phyloP scores from a whole-genome alignment of 2,113 vertebrate species.

The Cyprinodon brontotheroides region DNA sequence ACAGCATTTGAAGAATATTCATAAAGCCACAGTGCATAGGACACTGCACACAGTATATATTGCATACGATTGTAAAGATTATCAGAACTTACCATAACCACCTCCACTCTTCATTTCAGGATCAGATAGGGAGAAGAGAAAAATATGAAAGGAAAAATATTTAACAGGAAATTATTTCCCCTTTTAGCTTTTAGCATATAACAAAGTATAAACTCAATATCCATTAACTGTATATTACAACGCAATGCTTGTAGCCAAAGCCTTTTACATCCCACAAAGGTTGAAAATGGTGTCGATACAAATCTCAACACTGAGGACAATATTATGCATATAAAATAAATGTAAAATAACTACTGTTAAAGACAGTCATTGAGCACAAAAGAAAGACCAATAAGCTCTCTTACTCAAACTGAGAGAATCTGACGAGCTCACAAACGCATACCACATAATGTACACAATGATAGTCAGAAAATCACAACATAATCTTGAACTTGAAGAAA shows the following conservation, averaged over 20 bases:
- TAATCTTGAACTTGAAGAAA: background rate
- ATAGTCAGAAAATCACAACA: background rate
- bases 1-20: background rate
- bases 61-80: background rate
- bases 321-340: background rate
- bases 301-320: background rate
- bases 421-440: background rate
- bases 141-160: background rate
- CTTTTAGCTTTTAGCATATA: constrained; percentile 1
- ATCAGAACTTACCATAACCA: constrained; percentile 91
- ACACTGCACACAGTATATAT: no score
- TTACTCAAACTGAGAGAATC: background rate
- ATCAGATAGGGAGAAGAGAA: constrained; percentile 42
- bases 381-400: background rate
- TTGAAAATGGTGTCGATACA: background rate
- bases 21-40: no score
- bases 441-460: background rate
- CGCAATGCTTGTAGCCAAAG: background rate
- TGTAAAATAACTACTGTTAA: background rate
- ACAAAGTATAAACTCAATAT: constrained; percentile 3
- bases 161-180: background rate
- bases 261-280: background rate
- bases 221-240: background rate
- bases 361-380: background rate
- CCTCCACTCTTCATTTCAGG: constrained; percentile 84